A percentile compares a stretch with the other conserved stretches of the same genome.
Conservation (phyloP, 2,888 invertebrate species). For the Oscheius myriophilus region DNA sequence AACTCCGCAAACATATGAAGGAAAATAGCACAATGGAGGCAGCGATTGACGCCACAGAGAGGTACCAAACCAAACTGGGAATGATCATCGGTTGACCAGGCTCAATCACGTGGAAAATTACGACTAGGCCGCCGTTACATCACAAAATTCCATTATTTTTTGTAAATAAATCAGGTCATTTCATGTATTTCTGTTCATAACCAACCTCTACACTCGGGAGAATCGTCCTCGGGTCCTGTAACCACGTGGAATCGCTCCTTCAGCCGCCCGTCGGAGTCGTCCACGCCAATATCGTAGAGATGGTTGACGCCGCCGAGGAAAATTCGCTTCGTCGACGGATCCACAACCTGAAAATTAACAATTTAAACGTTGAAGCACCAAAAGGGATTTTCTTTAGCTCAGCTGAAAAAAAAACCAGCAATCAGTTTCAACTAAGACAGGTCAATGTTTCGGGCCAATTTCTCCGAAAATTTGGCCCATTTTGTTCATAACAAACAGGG, state of each 20-base stretch:
- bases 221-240: constrained; percentile 64
- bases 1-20: background rate
- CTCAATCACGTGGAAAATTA: background rate
- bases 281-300: constrained; percentile 63
- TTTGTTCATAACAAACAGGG: too few relatives aligned
- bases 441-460: too few relatives aligned
- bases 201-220: constrained; percentile 59
- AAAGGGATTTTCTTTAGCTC: background rate
- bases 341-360: constrained; percentile 52
- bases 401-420: background rate
- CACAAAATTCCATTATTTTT: constrained; percentile 4
- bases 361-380: background rate
- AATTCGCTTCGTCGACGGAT: constrained; percentile 62
- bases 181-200: background rate
- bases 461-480: too few relatives aligned
- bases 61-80: background rate
- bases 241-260: constrained; percentile 54
- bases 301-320: constrained; percentile 69
- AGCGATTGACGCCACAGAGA: background rate
- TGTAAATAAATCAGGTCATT: constrained; percentile 1
- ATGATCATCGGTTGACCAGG: background rate
- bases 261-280: constrained; percentile 41
- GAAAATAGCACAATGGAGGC: background rate
- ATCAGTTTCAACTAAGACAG: background rate
- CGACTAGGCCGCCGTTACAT: background rate